Conservation (phyloP, 2,113 vertebrate species). For the Oreochromis aureus region DNA sequence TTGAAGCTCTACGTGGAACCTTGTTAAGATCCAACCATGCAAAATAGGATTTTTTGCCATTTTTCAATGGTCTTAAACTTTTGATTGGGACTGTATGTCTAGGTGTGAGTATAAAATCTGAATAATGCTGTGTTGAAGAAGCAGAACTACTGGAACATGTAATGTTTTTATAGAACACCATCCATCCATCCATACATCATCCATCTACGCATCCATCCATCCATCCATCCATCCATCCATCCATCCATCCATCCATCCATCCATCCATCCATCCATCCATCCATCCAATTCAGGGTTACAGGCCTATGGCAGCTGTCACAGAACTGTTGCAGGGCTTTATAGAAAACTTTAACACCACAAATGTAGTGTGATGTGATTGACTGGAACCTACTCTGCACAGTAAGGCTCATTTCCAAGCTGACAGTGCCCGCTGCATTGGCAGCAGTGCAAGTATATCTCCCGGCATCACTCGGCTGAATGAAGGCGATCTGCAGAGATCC, state of each 20-base stretch:
- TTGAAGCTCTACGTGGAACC: background rate
- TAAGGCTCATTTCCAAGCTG: slow-evolving; percentile 72
- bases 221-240: too few species aligned
- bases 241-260: background rate
- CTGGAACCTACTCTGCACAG: slow-evolving; percentile 75
- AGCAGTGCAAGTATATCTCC: slow-evolving; percentile 83
- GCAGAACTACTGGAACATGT: background rate
- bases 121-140: background rate
- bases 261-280: too few species aligned
- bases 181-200: background rate
- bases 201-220: background rate
- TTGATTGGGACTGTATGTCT: background rate
- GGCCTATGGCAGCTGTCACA: too few species aligned
- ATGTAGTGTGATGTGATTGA: background rate
- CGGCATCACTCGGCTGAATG: slow-evolving; percentile 76
- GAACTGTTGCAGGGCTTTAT: background rate
- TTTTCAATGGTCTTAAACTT: background rate
- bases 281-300: too few species aligned
- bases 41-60: background rate
- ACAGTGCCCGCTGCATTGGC: slow-evolving; percentile 81
- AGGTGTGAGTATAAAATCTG: background rate
- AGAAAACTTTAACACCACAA: background rate
- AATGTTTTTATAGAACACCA: background rate
- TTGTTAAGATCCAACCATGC: background rate
- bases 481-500: slow-evolving; percentile 88